Evolutionary conservation across 2,888 invertebrate genomes (phyloP), one percentile per base, ranked within the genome.

Genomic region (Cancer borealis): DNA sequence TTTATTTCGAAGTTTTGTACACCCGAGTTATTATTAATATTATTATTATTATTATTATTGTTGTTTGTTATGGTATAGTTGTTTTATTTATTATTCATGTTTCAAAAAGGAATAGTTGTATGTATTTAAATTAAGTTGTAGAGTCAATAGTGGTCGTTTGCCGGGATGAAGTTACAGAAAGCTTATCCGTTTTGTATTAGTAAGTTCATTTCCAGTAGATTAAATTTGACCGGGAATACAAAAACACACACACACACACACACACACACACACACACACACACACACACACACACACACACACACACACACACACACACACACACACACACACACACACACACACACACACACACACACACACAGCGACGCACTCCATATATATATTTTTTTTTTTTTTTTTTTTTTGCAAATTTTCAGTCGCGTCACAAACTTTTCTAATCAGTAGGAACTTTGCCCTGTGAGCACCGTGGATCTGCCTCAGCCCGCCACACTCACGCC

Each of bases 221-320:
- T 26, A 79, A 79, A 6, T 79, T 26, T 79, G 30, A 6, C 26
- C 26, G 5, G 30, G 2, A 0, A 79, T 0, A 30, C 30, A 26
- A 4, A 30, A 1, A 26, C 30, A 30, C 79, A 26, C 79, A 79
- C 79, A 79, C 26, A 66, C 66, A 66, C 66, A 66, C 79, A 79
- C 79, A 26, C 79, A 26, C 79, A 26, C 79, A 26, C 79, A 30
- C 79, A 30, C 79, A 30, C 79, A 79, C 79, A 79, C 79, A 79
- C 79, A 79, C 79, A 79, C 79, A 79, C 79, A 79, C 47, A 54
- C 54, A 54, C 47, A 49, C 90, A 90, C 47, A 47, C 30, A 90
- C 54, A 49, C 47, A 46, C 88, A 45, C 45, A 89, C 88, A 47
- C 88, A 45, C n/a, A n/a, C 45, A 47, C 47, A 47, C 45, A 89